Base-by-base conservation (phyloP, 2,888 invertebrate genomes). In the Callimorpha dominula region DNA sequence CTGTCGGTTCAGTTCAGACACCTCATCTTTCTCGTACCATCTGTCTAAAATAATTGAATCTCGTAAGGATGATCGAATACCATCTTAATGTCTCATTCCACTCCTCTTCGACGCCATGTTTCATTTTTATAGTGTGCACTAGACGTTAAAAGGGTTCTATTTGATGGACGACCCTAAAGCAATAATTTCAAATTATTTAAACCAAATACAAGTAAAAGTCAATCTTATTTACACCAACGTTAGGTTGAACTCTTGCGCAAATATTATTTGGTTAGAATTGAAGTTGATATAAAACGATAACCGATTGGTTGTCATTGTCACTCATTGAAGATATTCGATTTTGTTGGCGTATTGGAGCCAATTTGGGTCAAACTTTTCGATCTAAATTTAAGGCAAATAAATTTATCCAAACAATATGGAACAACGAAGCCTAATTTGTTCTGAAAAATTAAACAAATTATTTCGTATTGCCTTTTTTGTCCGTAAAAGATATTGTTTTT, bases 81-180 rank as follows among this genome's bases (percentile, higher is more conserved):
- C 72, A 68, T 78, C 80, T 73, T 70, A 74, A 77, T 67, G 65
- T 74, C 77, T 77, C 70, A 72, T 74, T 75, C 57, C 74, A 40
- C 76, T 67, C 78, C 71, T 79, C 77, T 72, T 67, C 54, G 68
- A 75, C 73, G 70, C 82, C 79, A 87, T 90, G 88, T 89, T 90
- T 90, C 89, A 90, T 88, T 86, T 86, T 86, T 86, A 87, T 85
- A 86, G 85, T 85, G 83, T 86, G 86, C 83, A 75, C 72, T 74
- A 77, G 89, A 89, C 90, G 88, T 87, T 90, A 90, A 91, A 90
- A 89, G 89, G 91, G 87, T 88, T 86, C 68, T 72, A 74, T 81
- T 84, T 88, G 91, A 91, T 90, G 83, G 88, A 91, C 86, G 89
- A 86, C 82, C 86, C 68, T 69, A 77, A 74, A 77, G 80, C 77